Percentiles rank a stretch among this genome's conserved stretches.
These are phyloP conservation scores for Salvelinus namaycush DNA, from an alignment of 2,113 vertebrate species.

Conservation along the genomic window DNA sequence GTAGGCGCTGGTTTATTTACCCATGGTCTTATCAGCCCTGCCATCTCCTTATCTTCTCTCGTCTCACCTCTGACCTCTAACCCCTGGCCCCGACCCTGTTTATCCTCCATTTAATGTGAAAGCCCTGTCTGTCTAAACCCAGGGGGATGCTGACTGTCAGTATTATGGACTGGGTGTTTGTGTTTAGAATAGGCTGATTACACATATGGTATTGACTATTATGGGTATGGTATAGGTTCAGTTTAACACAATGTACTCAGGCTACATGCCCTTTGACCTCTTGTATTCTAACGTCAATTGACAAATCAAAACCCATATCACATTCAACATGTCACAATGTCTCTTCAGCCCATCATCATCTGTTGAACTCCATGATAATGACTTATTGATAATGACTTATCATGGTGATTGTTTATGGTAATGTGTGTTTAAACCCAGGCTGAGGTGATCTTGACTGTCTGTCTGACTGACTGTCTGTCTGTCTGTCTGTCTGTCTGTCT, in stretches of 20 bases:
- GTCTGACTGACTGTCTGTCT: slow-evolving; percentile 18
- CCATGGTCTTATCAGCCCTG: not conserved
- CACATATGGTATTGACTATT: too few species aligned
- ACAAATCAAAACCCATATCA: too few species aligned
- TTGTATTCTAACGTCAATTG: too few species aligned
- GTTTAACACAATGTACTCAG: too few species aligned
- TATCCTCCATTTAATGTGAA: not conserved
- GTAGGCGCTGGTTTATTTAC: slow-evolving; percentile 14
- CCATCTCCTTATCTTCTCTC: slow-evolving; percentile 23
- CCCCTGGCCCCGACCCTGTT: not conserved
- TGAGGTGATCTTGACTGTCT: slow-evolving; percentile 42
- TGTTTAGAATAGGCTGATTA: too few species aligned
- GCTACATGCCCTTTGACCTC: too few species aligned
- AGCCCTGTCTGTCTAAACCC: not conserved
- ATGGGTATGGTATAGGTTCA: too few species aligned
- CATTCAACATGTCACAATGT: too few species aligned
- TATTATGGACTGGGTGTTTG: too few species aligned
- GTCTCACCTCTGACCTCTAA: slow-evolving; percentile 14
- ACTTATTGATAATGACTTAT: too few species aligned
- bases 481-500: slow-evolving; percentile 16
- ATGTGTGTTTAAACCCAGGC: slow-evolving; percentile 52
- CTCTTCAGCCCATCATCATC: too few species aligned
- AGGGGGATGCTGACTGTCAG: not conserved
- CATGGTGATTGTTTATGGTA: slow-evolving; percentile 9
- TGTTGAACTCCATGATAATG: too few species aligned